Percentiles rank a stretch among this genome's conserved stretches.
Evolutionary conservation across 1,140 invertebrate genomes (phyloP).

Genomic region (Drosophila grimshawi): DNA sequence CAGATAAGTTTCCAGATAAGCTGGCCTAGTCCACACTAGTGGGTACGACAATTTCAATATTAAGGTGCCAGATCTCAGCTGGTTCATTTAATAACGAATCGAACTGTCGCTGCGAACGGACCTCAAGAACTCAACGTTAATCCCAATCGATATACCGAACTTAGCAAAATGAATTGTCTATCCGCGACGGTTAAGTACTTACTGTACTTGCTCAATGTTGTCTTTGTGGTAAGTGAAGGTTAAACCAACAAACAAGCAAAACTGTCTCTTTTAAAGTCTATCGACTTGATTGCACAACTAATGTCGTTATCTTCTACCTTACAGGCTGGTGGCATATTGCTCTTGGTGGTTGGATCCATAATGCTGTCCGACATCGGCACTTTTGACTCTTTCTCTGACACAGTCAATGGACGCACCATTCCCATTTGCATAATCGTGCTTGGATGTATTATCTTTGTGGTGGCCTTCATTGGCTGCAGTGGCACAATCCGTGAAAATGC

Average conservation of each 20-base stretch:
- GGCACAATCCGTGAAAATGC: conserved; percentile 92
- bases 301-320: conserved; percentile 55
- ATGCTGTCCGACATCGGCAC: conserved; percentile 85
- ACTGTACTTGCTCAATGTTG: conserved; percentile 75
- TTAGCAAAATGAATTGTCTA: conserved; percentile 77
- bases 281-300: neutral
- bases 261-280: too few relatives aligned
- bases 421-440: conserved; percentile 89
- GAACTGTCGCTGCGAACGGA: conserved; percentile 47
- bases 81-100: conserved; percentile 48
- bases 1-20: conserved; percentile 64
- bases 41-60: conserved; percentile 44
- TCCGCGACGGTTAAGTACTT: conserved; percentile 78
- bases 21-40: conserved; percentile 10
- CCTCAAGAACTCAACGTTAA: conserved; percentile 15
- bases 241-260: neutral
- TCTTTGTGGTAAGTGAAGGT: conserved; percentile 67
- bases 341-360: conserved; percentile 87
- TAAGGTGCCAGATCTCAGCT: conserved; percentile 41
- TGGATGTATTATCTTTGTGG: conserved; percentile 90
- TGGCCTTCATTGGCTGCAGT: conserved; percentile 93
- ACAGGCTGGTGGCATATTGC: conserved; percentile 87
- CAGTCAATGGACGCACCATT: conserved; percentile 85
- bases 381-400: conserved; percentile 84
- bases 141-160: conserved; percentile 22